phyloP scores from a whole-genome alignment of 2,113 vertebrate genomes.

The Pomatostomus ruficeps region DNA sequence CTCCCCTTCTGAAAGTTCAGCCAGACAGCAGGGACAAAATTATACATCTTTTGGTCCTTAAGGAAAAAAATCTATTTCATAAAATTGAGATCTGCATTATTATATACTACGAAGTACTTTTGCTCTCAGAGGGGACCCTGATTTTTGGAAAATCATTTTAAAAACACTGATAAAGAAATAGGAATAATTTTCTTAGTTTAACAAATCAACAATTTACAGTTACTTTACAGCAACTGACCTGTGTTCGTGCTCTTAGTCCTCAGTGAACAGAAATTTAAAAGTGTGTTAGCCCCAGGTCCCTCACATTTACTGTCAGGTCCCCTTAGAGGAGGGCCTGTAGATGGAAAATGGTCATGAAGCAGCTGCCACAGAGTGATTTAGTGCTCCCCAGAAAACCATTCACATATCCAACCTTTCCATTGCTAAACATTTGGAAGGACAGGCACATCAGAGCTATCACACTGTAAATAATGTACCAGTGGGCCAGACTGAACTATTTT shows the following conservation, averaged over 20 bases:
- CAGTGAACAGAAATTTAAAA: neutral
- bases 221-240: neutral
- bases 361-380: neutral
- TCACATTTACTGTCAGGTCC: neutral
- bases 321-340: neutral
- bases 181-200: neutral
- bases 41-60: neutral
- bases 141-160: neutral
- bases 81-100: neutral
- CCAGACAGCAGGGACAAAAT: neutral
- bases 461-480: neutral
- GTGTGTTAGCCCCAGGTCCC: neutral
- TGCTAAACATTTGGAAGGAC: neutral
- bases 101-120: neutral
- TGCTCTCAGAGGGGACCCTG: neutral
- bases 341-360: neutral
- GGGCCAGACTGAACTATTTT: neutral
- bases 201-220: neutral
- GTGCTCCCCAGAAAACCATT: neutral
- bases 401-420: neutral
- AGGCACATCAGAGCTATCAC: neutral
- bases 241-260: neutral
- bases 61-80: neutral
- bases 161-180: neutral
- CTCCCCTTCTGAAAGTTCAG: neutral